Percentiles rank a stretch among this genome's conserved stretches.
These are phyloP conservation scores for Promerops cafer DNA, from an alignment of 2,113 vertebrate genomes.

Conservation along the genomic window DNA sequence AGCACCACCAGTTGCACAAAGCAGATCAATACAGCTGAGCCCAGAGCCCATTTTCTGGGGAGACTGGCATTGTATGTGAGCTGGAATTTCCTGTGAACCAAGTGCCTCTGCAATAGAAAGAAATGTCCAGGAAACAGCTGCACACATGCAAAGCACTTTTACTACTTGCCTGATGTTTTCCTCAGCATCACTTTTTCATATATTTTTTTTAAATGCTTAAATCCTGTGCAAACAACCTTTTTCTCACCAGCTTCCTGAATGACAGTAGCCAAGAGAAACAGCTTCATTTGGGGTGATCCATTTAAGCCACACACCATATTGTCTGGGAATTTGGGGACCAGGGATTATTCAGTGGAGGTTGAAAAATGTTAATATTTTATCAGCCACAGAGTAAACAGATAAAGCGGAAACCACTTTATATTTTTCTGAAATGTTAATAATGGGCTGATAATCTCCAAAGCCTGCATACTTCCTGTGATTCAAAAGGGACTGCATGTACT, in stretches of 20 bases:
- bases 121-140: conserved; percentile 73
- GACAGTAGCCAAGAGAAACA: conserved; percentile 68
- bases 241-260: conserved; percentile 69
- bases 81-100: conserved; percentile 60
- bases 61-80: conserved; percentile 46
- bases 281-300: conserved; percentile 31
- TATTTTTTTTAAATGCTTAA: conserved; percentile 49
- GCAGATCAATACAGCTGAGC: neutral
- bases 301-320: conserved; percentile 37
- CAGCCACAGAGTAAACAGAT: conserved; percentile 72
- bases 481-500: conserved; percentile 45
- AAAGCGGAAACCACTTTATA: conserved; percentile 67
- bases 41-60: neutral
- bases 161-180: conserved; percentile 60
- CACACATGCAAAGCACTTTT: conserved; percentile 58
- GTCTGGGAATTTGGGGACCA: conserved; percentile 51
- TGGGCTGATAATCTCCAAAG: conserved; percentile 71
- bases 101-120: conserved; percentile 37
- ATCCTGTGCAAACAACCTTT: conserved; percentile 73
- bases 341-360: conserved; percentile 47
- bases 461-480: conserved; percentile 68
- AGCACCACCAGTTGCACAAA: neutral
- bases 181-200: conserved; percentile 54
- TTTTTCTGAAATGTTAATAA: conserved; percentile 69
- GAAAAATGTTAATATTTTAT: conserved; percentile 67